Percentiles rank a stretch among this genome's conserved stretches.
phyloP scores from a whole-genome alignment of 2,797 vertebrate species.

The Chelon auratus region DNA sequence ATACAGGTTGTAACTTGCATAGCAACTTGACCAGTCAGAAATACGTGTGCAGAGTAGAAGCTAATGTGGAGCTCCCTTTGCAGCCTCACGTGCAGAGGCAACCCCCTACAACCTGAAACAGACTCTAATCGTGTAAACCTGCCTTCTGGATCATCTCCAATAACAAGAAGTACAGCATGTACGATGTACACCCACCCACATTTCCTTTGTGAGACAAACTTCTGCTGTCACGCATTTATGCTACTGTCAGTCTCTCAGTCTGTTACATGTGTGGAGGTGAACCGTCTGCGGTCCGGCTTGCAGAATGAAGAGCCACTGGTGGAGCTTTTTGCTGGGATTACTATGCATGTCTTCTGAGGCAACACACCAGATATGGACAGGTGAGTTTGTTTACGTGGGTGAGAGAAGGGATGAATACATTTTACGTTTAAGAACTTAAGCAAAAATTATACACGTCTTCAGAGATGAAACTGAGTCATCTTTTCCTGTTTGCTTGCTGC shows the following conservation, averaged over 20 bases:
- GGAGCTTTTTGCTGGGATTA: slow-evolving; percentile 64
- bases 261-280: not conserved
- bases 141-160: not conserved
- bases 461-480: slow-evolving; percentile 9
- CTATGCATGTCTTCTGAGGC: slow-evolving; percentile 52
- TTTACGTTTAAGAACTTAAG: not conserved
- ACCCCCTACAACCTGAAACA: too few relatives aligned
- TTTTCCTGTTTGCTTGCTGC: slow-evolving; percentile 44
- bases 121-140: not conserved
- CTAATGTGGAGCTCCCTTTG: too few relatives aligned
- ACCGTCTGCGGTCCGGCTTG: slow-evolving; percentile 4
- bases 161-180: not conserved
- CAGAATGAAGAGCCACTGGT: slow-evolving; percentile 63
- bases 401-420: too few relatives aligned
- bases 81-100: too few relatives aligned
- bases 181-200: not conserved
- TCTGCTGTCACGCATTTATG: not conserved
- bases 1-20: too few relatives aligned
- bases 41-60: too few relatives aligned
- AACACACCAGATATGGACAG: slow-evolving; percentile 13
- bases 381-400: slow-evolving; percentile 47
- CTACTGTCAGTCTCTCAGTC: not conserved
- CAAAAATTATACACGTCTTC: not conserved
- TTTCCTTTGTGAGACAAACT: slow-evolving; percentile 36
- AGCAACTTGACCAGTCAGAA: too few relatives aligned